Evolutionary conservation across 2,113 vertebrate genomes (phyloP).

Genomic region (Phoxinus phoxinus): DNA sequence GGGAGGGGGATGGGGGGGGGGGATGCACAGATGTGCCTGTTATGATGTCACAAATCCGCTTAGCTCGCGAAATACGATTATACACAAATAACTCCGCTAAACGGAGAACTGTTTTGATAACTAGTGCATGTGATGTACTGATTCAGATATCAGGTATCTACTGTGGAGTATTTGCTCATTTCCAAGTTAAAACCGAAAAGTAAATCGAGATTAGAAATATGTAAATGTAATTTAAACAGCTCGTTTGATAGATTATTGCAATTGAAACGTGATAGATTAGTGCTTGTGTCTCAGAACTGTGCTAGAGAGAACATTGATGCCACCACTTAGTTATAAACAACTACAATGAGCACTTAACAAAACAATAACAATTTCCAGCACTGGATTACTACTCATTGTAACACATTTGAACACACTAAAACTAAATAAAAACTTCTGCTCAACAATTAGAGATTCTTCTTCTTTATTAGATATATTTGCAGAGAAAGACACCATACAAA

Average conservation of each 20-base stretch:
- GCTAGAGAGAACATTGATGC: not conserved
- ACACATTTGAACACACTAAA: not conserved
- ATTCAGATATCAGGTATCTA: not conserved
- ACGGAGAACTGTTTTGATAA: not conserved
- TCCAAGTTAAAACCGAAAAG: not conserved
- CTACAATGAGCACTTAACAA: not conserved
- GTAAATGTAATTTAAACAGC: not conserved
- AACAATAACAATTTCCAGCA: not conserved
- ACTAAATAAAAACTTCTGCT: not conserved
- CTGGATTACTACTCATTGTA: not conserved
- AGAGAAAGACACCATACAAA: not conserved
- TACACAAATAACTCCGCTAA: constrained; percentile 2
- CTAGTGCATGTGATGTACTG: not conserved
- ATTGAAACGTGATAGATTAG: not conserved
- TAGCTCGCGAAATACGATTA: constrained; percentile 16
- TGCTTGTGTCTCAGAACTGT: not conserved
- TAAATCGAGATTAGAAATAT: not conserved
- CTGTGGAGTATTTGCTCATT: not conserved
- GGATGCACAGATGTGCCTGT: constrained; percentile 1
- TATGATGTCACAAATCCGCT: constrained; percentile 30
- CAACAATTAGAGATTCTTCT: not conserved
- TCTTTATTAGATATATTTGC: not conserved
- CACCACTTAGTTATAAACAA: not conserved
- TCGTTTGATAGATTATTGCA: not conserved
- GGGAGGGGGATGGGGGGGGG: not conserved